Percentiles rank a stretch among this genome's conserved stretches.
phyloP scores from a whole-genome alignment of 2,113 vertebrate species.

The Halcyon senegalensis region DNA sequence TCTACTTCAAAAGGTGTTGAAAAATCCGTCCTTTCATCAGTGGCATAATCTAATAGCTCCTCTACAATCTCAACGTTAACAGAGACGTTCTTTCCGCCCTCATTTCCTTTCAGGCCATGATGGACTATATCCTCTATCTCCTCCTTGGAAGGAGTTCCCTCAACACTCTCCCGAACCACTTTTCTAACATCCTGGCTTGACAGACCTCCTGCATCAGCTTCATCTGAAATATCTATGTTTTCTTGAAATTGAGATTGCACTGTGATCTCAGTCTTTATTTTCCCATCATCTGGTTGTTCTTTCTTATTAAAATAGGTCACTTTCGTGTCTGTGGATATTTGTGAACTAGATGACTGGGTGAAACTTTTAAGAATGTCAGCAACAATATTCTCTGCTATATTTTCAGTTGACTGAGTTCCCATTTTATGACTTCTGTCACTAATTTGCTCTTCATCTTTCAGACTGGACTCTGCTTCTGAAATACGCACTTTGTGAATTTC shows the following conservation, averaged over 20 bases:
- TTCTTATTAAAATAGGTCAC: slow-evolving; percentile 84
- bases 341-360: slow-evolving; percentile 79
- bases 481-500: neutral
- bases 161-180: slow-evolving; percentile 76
- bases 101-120: slow-evolving; percentile 76
- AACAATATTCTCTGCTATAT: slow-evolving; percentile 77
- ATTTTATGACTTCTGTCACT: neutral
- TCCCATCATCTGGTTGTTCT: slow-evolving; percentile 79
- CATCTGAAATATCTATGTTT: slow-evolving; percentile 79
- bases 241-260: slow-evolving; percentile 87
- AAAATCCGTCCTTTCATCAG: slow-evolving; percentile 72
- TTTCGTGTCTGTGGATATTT: slow-evolving; percentile 79
- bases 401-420: slow-evolving; percentile 47
- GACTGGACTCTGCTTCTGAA: slow-evolving; percentile 21
- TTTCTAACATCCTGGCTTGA: slow-evolving; percentile 79
- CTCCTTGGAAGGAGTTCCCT: slow-evolving; percentile 77
- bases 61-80: slow-evolving; percentile 93
- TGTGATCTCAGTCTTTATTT: slow-evolving; percentile 84
- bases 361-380: slow-evolving; percentile 87
- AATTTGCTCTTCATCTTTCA: neutral
- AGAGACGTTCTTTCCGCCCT: slow-evolving; percentile 74
- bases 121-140: slow-evolving; percentile 84
- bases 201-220: slow-evolving; percentile 74
- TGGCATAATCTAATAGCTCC: slow-evolving; percentile 78
- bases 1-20: slow-evolving; percentile 87